These are phyloP conservation scores for Sylvietta virens DNA, from an alignment of 2,113 vertebrate species.

Conservation along the genomic window DNA sequence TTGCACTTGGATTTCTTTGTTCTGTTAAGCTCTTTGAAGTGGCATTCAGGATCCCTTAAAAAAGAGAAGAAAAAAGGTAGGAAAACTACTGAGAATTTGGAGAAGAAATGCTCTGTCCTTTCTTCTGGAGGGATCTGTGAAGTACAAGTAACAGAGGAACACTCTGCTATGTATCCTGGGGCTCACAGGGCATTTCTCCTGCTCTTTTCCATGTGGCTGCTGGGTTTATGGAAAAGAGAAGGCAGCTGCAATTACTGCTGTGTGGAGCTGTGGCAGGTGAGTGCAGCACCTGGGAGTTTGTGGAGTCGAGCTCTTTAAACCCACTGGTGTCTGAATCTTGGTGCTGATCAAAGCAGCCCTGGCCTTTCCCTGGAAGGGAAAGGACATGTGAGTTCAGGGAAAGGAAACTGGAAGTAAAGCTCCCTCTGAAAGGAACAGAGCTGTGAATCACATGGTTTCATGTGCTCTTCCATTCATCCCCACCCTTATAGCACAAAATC, in stretches of 20 bases:
- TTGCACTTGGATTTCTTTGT: background rate
- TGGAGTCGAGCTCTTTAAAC: background rate
- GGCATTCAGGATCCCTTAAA: background rate
- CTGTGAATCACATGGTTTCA: background rate
- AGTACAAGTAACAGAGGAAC: background rate
- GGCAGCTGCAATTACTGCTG: background rate
- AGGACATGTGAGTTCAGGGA: fast-evolving
- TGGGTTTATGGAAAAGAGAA: background rate
- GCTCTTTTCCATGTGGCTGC: background rate
- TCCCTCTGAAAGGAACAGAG: background rate
- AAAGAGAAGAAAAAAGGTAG: background rate
- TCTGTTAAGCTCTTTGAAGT: background rate
- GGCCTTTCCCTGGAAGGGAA: background rate
- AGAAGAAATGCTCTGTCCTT: background rate
- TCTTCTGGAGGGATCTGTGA: background rate
- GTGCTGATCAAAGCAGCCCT: background rate
- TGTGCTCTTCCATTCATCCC: background rate
- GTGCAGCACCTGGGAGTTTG: background rate
- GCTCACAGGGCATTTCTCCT: background rate
- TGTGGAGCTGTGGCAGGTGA: background rate
- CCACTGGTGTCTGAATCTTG: background rate
- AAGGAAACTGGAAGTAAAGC: background rate
- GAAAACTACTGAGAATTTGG: background rate
- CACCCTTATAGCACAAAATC: background rate
- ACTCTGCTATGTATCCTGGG: background rate